Evolutionary conservation across 2,797 vertebrate species (phyloP), one percentile per base, ranked within the genome.

Genomic region (Hapalemur alaotrensis): DNA sequence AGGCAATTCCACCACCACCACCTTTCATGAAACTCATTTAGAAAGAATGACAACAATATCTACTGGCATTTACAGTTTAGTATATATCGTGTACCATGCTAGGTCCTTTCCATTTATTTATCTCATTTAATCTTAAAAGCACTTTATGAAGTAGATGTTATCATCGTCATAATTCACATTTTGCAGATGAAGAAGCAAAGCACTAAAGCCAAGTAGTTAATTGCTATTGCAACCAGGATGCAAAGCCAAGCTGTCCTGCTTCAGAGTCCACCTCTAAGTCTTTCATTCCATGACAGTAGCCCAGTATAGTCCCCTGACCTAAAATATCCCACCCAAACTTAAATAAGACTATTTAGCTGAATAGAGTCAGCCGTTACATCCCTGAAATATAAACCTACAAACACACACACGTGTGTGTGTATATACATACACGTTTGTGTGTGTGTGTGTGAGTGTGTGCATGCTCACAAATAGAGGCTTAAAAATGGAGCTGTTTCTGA

Each of bases 311-410:
- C 67, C 17, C 54, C 35, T 89, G 35, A 65, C 70, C 35, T 80
- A 86, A 13, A 50, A 23, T 95, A 35, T 59, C 28, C 78, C 30
- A 59, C 18, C 22, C 30, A 65, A 67, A 80, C 25, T 65, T 84
- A 81, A 92, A 75, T 75, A 86, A 63, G 23, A 69, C 22, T 30
- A 7, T 38, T 80, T 38, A 93, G 54, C 23, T 94, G 17, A 84
- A 61, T 70, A 63, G 50, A 84, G 89, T n/a, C 43, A 73, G 76
- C 23, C 4, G 75, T 85, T 30, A 82, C 1, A 75, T 59, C 76
- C 54, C 57, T 88, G 57, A 93, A 96, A 91, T 11, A 89, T 87
- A 89, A 84, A 76, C 15, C 15, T 79, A 48, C 14, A 93, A 94
- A 54, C 54, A 25, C 25, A 11, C 3, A 17, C 5, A 17, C 5